Evolutionary conservation across 2,888 invertebrate genomes (phyloP).

Genomic region (Auanema freiburgensis): DNA sequence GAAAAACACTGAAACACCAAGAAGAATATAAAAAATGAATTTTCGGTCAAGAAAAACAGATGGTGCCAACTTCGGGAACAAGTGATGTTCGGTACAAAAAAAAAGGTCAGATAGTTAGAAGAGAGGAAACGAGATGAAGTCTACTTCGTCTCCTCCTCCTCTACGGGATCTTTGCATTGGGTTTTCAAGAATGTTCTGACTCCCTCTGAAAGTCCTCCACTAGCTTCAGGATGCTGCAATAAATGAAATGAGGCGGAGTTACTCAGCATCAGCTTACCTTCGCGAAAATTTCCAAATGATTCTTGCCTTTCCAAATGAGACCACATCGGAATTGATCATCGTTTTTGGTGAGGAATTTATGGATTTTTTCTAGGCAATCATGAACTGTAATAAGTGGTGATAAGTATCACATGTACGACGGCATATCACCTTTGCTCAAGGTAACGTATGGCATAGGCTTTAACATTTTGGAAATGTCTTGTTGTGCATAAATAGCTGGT

Average conservation of each 20-base stretch:
- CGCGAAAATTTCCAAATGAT: conserved; percentile 60
- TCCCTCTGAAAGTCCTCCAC: conserved; percentile 52
- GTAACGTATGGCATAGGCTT: conserved; percentile 63
- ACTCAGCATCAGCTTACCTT: conserved; percentile 25
- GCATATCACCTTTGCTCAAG: conserved; percentile 50
- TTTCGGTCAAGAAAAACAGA: too few species aligned
- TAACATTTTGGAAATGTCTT: conserved; percentile 63
- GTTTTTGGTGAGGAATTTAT: conserved; percentile 61
- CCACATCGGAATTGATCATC: conserved; percentile 58
- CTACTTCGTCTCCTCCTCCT: neutral
- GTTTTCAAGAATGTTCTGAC: conserved; percentile 55
- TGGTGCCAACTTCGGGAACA: too few species aligned
- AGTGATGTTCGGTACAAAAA: too few species aligned
- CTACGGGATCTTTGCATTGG: conserved; percentile 56
- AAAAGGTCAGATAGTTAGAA: too few species aligned
- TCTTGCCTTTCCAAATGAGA: conserved; percentile 60
- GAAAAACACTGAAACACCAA: too few species aligned
- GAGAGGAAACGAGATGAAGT: too few species aligned
- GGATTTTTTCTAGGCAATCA: conserved; percentile 62
- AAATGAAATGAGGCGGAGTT: neutral
- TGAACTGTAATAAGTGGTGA: conserved; percentile 42
- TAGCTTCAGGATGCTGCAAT: conserved; percentile 37
- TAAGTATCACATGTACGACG: neutral
- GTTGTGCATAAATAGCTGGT: conserved; percentile 57
- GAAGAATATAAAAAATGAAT: too few species aligned